A percentile compares a stretch with the other conserved stretches of the same genome.
These are phyloP conservation scores for Pluvialis apricaria DNA, from an alignment of 2,113 vertebrate species.

Conservation along the genomic window DNA sequence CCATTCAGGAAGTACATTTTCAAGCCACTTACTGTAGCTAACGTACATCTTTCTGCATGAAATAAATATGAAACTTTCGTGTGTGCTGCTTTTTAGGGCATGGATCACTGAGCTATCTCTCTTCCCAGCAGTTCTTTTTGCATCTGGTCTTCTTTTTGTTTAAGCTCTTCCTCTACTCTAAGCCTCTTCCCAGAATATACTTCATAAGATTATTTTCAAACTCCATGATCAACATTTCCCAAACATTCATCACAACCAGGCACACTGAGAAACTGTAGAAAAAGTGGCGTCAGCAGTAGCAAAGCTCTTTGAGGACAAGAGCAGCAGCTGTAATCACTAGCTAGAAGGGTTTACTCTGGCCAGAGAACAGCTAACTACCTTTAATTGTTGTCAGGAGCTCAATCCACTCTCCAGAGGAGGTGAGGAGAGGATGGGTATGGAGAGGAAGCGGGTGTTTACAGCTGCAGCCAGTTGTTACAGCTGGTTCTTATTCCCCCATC, in stretches of 20 bases:
- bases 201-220: background rate
- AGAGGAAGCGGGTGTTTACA: background rate
- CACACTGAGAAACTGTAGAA: background rate
- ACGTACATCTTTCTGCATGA: background rate
- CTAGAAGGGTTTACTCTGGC: background rate
- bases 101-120: background rate
- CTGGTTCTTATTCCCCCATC: background rate
- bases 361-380: background rate
- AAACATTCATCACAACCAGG: background rate
- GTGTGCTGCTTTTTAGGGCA: background rate
- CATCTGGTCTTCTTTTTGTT: background rate
- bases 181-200: background rate
- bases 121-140: background rate
- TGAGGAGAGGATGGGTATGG: background rate
- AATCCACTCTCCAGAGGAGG: background rate
- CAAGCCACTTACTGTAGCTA: background rate
- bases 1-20: background rate
- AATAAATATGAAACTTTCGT: background rate
- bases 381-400: background rate
- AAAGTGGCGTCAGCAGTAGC: background rate
- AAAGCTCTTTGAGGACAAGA: background rate
- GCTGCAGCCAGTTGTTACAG: constrained; percentile 1
- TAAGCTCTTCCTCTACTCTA: background rate
- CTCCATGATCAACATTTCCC: background rate
- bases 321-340: background rate